A percentile compares a stretch with the other conserved stretches of the same genome.
These are phyloP conservation scores for Holacanthella duospinosa DNA, from an alignment of 2,888 invertebrate species.

Conservation along the genomic window DNA sequence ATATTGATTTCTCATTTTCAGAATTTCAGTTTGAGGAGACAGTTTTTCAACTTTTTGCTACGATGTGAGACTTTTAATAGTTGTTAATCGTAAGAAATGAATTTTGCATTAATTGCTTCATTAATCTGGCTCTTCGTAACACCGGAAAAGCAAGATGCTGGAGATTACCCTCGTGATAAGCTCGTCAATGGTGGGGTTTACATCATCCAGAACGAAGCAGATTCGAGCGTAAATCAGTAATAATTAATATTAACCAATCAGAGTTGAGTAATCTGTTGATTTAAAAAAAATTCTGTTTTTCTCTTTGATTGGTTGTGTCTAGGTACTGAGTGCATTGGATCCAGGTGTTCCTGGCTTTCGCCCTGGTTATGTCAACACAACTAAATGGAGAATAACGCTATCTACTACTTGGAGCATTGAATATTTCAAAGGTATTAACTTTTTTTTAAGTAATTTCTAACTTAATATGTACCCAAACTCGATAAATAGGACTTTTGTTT, in stretches of 20 bases:
- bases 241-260: neutral
- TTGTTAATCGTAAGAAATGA: neutral
- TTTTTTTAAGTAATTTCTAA: neutral
- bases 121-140: neutral
- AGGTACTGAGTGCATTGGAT: neutral
- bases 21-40: neutral
- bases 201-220: conserved; percentile 6
- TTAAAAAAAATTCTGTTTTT: no score
- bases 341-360: neutral
- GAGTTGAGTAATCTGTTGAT: no score
- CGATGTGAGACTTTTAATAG: neutral
- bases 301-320: neutral
- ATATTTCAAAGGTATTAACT: neutral
- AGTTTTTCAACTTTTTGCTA: neutral
- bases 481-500: neutral
- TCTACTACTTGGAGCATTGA: neutral
- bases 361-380: neutral
- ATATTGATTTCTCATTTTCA: no score
- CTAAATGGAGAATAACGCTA: neutral
- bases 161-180: neutral
- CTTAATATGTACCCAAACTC: no score
- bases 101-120: conserved; percentile 8
- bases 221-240: neutral
- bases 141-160: neutral
- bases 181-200: neutral